phyloP scores from a whole-genome alignment of 2,113 vertebrate species.

The Ornithorhynchus anatinus region DNA sequence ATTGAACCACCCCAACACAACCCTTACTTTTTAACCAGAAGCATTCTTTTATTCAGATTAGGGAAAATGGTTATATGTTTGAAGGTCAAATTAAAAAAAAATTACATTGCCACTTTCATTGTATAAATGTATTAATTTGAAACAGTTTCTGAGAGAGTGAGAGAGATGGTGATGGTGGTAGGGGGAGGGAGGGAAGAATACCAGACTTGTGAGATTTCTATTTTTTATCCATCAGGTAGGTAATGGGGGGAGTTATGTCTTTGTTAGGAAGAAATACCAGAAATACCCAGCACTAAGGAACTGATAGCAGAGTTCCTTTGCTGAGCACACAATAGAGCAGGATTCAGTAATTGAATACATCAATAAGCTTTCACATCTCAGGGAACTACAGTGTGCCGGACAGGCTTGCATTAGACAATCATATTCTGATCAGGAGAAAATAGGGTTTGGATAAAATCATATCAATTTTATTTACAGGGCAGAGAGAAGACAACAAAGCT shows the following conservation, averaged over 20 bases:
- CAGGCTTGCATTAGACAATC: slow-evolving; percentile 71
- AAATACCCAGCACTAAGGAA: slow-evolving; percentile 59
- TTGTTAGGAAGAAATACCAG: slow-evolving; percentile 64
- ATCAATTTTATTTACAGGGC: slow-evolving; percentile 74
- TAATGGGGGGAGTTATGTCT: slow-evolving; percentile 74
- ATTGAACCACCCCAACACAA: not conserved
- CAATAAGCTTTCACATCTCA: slow-evolving; percentile 78
- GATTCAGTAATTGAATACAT: slow-evolving; percentile 75
- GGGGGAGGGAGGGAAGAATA: slow-evolving; percentile 58
- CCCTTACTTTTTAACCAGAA: slow-evolving; percentile 3
- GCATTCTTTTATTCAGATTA: not conserved
- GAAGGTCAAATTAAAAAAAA: slow-evolving; percentile 7
- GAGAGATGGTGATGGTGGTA: too few species aligned
- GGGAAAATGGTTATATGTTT: not conserved
- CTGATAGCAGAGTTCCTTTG: slow-evolving; percentile 57
- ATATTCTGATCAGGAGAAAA: slow-evolving; percentile 79
- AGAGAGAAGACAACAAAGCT: slow-evolving; percentile 50
- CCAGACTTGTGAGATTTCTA: slow-evolving; percentile 62
- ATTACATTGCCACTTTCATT: slow-evolving; percentile 34
- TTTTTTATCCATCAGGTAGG: slow-evolving; percentile 74
- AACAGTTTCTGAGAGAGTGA: slow-evolving; percentile 62
- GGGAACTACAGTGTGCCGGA: slow-evolving; percentile 59
- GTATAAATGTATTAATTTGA: slow-evolving; percentile 67
- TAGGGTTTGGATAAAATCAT: slow-evolving; percentile 73
- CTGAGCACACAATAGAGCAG: slow-evolving; percentile 63